Evolutionary conservation across 2,797 vertebrate genomes (phyloP).

Genomic region (Aulostomus chinensis): DNA sequence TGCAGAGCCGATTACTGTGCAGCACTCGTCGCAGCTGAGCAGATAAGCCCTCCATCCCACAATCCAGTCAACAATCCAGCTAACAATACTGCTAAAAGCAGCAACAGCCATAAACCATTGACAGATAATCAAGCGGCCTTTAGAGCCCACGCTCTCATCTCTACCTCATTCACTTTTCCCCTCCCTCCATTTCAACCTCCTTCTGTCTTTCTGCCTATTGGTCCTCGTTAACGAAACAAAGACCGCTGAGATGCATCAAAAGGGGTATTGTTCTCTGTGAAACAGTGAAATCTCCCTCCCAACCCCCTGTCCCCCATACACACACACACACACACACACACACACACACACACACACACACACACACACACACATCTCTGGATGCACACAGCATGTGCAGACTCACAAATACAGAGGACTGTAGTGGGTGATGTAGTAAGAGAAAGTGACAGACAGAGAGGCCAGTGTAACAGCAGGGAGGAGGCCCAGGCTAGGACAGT

Average conservation of each 20-base stretch:
- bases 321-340: slow-evolving; percentile 42
- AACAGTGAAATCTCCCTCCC: slow-evolving; percentile 66
- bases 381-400: too few relatives aligned
- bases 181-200: slow-evolving; percentile 50
- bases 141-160: slow-evolving; percentile 33
- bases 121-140: slow-evolving; percentile 48
- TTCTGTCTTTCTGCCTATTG: slow-evolving; percentile 61
- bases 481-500: slow-evolving; percentile 52
- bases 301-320: slow-evolving; percentile 42
- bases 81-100: slow-evolving; percentile 28
- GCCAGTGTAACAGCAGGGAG: slow-evolving; percentile 64
- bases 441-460: slow-evolving; percentile 73
- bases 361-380: slow-evolving; percentile 1
- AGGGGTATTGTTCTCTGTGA: slow-evolving; percentile 71
- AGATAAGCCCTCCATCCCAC: slow-evolving; percentile 51
- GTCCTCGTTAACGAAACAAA: slow-evolving; percentile 71
- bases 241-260: slow-evolving; percentile 72
- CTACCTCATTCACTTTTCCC: slow-evolving; percentile 36
- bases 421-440: slow-evolving; percentile 48
- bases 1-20: slow-evolving; percentile 56
- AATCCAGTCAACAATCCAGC: slow-evolving; percentile 20
- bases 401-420: slow-evolving; percentile 54
- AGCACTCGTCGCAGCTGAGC: slow-evolving; percentile 29
- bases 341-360: slow-evolving; percentile 37
- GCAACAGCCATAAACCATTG: slow-evolving; percentile 47